Conservation (phyloP, 2,888 invertebrate species). For the Agonopterix arenella region DNA sequence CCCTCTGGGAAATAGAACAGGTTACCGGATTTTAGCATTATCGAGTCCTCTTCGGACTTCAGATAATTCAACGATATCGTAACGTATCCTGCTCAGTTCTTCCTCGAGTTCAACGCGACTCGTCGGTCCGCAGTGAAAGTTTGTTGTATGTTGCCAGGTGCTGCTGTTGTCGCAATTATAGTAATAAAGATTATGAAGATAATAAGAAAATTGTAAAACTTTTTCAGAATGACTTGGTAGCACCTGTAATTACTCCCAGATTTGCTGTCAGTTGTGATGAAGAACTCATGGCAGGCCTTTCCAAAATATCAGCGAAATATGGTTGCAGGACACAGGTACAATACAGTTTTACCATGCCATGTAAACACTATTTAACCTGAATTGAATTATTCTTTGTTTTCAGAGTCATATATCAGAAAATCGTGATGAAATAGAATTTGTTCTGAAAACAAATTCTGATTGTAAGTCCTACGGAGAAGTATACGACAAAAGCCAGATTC, state of each 20-base stretch:
- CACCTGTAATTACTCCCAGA: constrained; percentile 89
- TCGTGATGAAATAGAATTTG: constrained; percentile 81
- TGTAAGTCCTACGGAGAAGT: constrained; percentile 82
- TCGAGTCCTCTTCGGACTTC: too few relatives aligned
- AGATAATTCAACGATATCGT: too few relatives aligned
- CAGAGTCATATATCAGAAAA: constrained; percentile 94
- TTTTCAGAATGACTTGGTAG: constrained; percentile 81
- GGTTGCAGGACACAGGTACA: constrained; percentile 85
- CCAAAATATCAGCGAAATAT: constrained; percentile 79
- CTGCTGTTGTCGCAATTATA: too few relatives aligned
- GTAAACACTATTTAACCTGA: too few relatives aligned
- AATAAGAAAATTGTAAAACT: not conserved
- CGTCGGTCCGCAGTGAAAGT: too few relatives aligned
- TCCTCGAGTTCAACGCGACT: too few relatives aligned
- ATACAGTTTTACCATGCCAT: not conserved
- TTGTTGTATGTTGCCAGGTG: too few relatives aligned
- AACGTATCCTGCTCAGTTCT: too few relatives aligned
- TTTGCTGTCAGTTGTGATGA: constrained; percentile 89
- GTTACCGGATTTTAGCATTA: too few relatives aligned
- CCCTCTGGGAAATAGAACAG: too few relatives aligned
- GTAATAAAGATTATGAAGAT: too few relatives aligned
- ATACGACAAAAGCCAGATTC: constrained; percentile 84
- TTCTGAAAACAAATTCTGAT: constrained; percentile 74
- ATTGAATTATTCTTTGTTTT: constrained; percentile 16
- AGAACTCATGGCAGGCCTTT: constrained; percentile 82